These are phyloP conservation scores for Cryptus viduatorius DNA, from an alignment of 2,888 invertebrate genomes.

Conservation along the genomic window DNA sequence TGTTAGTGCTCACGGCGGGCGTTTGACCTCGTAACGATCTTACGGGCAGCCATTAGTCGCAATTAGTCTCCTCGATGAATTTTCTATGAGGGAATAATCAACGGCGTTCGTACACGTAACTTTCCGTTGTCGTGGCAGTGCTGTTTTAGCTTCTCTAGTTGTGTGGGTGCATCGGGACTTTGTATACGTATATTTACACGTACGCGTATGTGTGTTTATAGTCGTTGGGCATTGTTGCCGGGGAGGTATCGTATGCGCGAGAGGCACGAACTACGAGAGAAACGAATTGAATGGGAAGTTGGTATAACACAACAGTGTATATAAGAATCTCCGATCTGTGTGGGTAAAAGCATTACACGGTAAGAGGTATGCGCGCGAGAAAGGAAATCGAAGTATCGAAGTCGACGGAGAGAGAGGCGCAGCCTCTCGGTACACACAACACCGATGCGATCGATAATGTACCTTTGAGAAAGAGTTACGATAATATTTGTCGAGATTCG, in stretches of 20 bases:
- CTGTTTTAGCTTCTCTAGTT: conserved; percentile 27
- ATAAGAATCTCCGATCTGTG: neutral
- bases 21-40: conserved; percentile 57
- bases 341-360: conserved; percentile 47
- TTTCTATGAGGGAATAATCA: conserved; percentile 79
- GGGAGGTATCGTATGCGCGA: conserved; percentile 33
- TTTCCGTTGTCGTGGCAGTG: conserved; percentile 48
- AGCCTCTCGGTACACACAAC: conserved; percentile 25
- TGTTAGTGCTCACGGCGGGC: conserved; percentile 8
- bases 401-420: conserved; percentile 34
- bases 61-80: conserved; percentile 81
- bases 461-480: conserved; percentile 27
- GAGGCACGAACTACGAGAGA: conserved; percentile 62
- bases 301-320: conserved; percentile 16
- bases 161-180: neutral
- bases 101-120: conserved; percentile 48
- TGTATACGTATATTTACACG: conserved; percentile 1
- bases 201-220: neutral
- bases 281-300: conserved; percentile 64
- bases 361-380: conserved; percentile 61
- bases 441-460: conserved; percentile 8
- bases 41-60: conserved; percentile 78
- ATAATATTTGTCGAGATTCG: conserved; percentile 5
- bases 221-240: conserved; percentile 5
- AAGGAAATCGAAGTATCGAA: conserved; percentile 63